Base-by-base conservation (phyloP, 2,113 vertebrate genomes). In the Alligator mississippiensis region DNA sequence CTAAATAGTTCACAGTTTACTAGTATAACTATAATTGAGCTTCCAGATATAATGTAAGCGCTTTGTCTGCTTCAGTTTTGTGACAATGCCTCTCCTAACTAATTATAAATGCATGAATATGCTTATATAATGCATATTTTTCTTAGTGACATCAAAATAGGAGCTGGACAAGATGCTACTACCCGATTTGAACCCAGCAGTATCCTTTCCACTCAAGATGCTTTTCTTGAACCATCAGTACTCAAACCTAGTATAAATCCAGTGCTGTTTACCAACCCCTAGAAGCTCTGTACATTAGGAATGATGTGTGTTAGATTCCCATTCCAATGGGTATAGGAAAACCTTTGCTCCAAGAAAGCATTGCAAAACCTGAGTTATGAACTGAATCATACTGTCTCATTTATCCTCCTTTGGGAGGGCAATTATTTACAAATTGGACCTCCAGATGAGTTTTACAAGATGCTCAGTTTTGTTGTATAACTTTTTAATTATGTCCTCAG, bases 401-500 rank as follows among this genome's bases (percentile, higher is more conserved):
- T 64, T 13, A 5, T 84, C 57, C 66, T 84, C 88, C 58, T 85
- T 12, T 81, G 66, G 28, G 38, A 88, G 30, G 90, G 70, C 75
- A 95, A 90, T 96, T 95, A 94, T 72, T 85, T 87, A 86, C 78
- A 95, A 93, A 93, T 47, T 92, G 55, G 77, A 79, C 90, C 81
- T 92, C 93, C 0, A 4, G 22, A 61, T 95, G 74, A 91, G 80
- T 90, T 97, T 94, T 93, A 93, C 72, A 94, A 90, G 81, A 81
- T 90, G 89, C 87, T 80, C 18, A 54, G 21, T 93, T 25, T 9
- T 94, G 28, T 92, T 97, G 66, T 80, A 79, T 61, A 92, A 90
- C 63, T 94, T 95, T 84, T 88, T 94, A 97, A 96, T 95, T 95
- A 84, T 57, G 80, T 84, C 85, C 92, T 94, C 2, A 1, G 94